phyloP scores from a whole-genome alignment of 2,888 invertebrate genomes.

The Pristionchus arcanus region DNA sequence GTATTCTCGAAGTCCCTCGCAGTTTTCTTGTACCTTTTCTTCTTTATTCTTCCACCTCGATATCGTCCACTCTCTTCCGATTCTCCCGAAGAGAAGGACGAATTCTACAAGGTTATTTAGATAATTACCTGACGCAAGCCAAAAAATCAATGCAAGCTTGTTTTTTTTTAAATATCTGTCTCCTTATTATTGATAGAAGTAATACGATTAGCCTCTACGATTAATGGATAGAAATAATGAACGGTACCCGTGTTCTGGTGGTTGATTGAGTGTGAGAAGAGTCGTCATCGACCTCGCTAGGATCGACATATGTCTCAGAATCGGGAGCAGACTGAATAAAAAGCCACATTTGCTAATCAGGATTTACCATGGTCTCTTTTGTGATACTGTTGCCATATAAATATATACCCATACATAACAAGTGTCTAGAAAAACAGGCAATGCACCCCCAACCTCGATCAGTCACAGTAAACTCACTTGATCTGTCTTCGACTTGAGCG shows the following conservation, averaged over 20 bases:
- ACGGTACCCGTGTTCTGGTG: neutral
- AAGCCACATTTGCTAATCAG: neutral
- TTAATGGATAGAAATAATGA: neutral
- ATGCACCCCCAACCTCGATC: neutral
- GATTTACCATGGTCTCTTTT: no score
- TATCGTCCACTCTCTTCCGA: conserved; percentile 3
- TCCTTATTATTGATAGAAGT: no score
- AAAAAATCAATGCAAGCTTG: neutral
- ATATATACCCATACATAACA: no score
- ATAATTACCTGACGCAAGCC: no score
- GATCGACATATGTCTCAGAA: conserved; percentile 14
- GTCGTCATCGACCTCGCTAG: neutral
- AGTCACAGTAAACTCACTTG: conserved; percentile 24
- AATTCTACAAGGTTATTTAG: neutral
- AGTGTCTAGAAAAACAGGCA: neutral
- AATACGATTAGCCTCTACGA: no score
- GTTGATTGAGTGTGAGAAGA: conserved; percentile 7
- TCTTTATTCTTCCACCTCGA: neutral
- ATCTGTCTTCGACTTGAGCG: conserved; percentile 39
- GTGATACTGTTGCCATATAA: no score
- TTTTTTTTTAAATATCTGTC: no score
- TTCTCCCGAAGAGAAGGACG: neutral
- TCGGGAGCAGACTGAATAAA: conserved; percentile 14
- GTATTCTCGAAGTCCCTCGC: conserved; percentile 59
- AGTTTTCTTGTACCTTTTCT: conserved; percentile 27